Base-by-base conservation (phyloP, 2,797 vertebrate genomes). In the Zalophus californianus region DNA sequence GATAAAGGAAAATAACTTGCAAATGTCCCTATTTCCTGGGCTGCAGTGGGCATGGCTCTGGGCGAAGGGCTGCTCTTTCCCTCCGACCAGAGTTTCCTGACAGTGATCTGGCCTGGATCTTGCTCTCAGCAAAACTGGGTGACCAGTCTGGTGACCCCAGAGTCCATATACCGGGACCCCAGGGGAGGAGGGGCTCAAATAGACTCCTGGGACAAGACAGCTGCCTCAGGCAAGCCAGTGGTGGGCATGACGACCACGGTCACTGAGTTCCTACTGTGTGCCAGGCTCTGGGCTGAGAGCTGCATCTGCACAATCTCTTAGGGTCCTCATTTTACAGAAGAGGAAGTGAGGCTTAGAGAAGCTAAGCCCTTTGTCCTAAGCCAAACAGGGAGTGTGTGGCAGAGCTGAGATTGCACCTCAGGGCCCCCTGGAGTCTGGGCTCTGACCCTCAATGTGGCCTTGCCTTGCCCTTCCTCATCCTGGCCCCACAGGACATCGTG, bases 181-280 rank as follows among this genome's bases (percentile, higher is more conserved):
- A 4, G 27, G 21, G 16, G 35, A 60, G 41, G 8, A 3, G 54
- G 16, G 9, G 32, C 50, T 86, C 60, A 14, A 38, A 44, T 23
- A 50, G 44, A 23, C n/a, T 77, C 35, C n/a, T 7, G 25, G 27
- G 27, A 64, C 56, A 58, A 52, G 32, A 60, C 3, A 86, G 62
- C 4, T 12, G 60, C 14, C 91, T 90, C 58, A 7, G 62, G 58
- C 20, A 23, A 50, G 56, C 0, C 0, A 58, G 32, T 8, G 48
- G 54, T 14, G 15, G 66, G 72, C 38, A n/a, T 0, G 0, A 16
- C 5, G 11, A 66, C 15, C 1, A 7, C 0, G 2, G 44, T 16
- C 73, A 14, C 0, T 21, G 66, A 64, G 88, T 50, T 77, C 79
- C 60, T 23, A 16, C 32, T 25, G 3, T 18, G n/a, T 29, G 41